Evolutionary conservation across 2,888 invertebrate species (phyloP), one percentile per base, ranked within the genome.

Genomic region (Pycnomerus fuliginosus): DNA sequence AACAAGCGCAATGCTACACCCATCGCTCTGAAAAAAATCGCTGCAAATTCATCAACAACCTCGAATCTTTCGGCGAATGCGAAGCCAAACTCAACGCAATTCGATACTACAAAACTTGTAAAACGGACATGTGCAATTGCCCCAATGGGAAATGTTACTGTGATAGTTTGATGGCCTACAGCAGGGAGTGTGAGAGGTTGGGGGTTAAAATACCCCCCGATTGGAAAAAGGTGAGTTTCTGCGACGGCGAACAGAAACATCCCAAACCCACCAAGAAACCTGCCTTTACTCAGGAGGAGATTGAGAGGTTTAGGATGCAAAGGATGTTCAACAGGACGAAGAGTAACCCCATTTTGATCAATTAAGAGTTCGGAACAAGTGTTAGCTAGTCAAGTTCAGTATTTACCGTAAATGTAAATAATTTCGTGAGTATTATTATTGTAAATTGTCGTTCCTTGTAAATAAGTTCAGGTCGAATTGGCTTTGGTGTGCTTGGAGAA

Each of bases 91-190:
- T 94, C 46, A 88, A 89, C 67, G 86, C 87, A 16, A 79, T 80
- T 50, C 85, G 90, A 64, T 95, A 91, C 68, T 86, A 85, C 67
- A 87, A 86, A 66, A 87, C 93, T 5, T 95, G 95, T 68, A 80
- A 85, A 58, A 68, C 92, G 74, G 64, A 64, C 32, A 87, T 91
- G 73, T 92, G 93, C 66, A 90, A 91, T 63, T 95, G 94, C 69
- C 83, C 87, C 1, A 80, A 80, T 8, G 79, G 80, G 43, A 79
- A 80, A 61, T 95, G 95, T 61, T 89, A 92, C 68, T 95, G 95
- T 70, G 91, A 93, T 56, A 87, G 91, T 48, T 84, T 94, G 62
- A 83, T 85, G 38, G 94, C 94, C 2, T 95, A 94, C 66, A 88
- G 89, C 1, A 83, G 90, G 53, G 91, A 91, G 69, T 95, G 95